phyloP scores from a whole-genome alignment of 1,140 invertebrate genomes.

The Cydia fagiglandana region DNA sequence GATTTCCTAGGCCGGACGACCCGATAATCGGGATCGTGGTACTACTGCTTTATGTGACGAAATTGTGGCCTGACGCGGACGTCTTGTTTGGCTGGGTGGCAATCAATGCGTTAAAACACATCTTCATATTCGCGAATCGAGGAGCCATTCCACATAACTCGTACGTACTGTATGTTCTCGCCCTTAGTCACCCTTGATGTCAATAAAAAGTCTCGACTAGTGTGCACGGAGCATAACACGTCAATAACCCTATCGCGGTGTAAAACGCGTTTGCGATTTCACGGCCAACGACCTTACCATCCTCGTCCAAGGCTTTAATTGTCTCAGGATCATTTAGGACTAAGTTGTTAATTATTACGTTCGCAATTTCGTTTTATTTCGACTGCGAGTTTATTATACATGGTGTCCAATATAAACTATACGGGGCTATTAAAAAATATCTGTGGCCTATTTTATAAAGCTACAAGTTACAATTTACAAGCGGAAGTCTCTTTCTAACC shows the following conservation, averaged over 20 bases:
- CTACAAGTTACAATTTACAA: too few relatives aligned
- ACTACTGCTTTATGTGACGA: too few relatives aligned
- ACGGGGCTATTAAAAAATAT: too few relatives aligned
- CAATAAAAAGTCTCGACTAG: constrained; percentile 1
- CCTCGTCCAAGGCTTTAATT: constrained; percentile 1
- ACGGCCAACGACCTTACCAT: constrained; percentile 7
- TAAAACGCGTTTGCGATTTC: constrained; percentile 26
- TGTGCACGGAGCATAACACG: constrained; percentile 10
- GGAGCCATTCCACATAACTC: too few relatives aligned
- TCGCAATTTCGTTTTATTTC: not conserved
- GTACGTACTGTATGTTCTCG: not conserved
- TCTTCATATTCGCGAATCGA: not conserved
- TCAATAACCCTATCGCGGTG: constrained; percentile 14
- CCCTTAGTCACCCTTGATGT: not conserved
- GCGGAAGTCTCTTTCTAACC: too few relatives aligned
- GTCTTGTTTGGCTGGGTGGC: too few relatives aligned
- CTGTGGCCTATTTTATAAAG: too few relatives aligned
- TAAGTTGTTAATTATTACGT: not conserved
- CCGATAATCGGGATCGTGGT: too few relatives aligned
- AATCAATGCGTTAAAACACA: too few relatives aligned
- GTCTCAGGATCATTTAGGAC: not conserved
- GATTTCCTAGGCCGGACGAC: too few relatives aligned
- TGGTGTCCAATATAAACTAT: constrained; percentile 18
- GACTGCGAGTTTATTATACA: constrained; percentile 38
- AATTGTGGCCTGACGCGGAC: too few relatives aligned